Percentiles rank a stretch among this genome's conserved stretches.
These are phyloP conservation scores for Poeciliopsis turneri DNA, from an alignment of 2,797 vertebrate genomes.

Conservation along the genomic window DNA sequence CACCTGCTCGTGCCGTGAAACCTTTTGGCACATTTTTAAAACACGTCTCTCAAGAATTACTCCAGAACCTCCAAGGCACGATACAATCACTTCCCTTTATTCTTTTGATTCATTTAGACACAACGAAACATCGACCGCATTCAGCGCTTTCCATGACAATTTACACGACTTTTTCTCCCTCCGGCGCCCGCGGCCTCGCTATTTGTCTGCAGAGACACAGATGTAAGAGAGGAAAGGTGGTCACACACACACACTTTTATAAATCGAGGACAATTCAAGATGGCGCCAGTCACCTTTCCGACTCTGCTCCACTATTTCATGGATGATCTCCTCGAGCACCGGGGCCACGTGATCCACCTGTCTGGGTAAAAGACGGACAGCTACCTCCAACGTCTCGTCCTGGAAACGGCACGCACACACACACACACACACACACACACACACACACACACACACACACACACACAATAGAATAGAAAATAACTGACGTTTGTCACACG, in stretches of 20 bases:
- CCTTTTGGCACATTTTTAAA: background rate
- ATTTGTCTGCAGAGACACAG: slow-evolving; percentile 62
- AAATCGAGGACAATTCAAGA: background rate
- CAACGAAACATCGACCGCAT: slow-evolving; percentile 53
- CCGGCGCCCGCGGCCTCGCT: slow-evolving; percentile 13
- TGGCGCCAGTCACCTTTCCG: slow-evolving; percentile 55
- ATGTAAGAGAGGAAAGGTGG: slow-evolving; percentile 14
- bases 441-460: background rate
- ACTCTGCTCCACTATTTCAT: slow-evolving; percentile 63
- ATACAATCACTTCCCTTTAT: slow-evolving; percentile 63
- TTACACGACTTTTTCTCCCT: slow-evolving; percentile 39
- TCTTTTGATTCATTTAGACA: slow-evolving; percentile 61
- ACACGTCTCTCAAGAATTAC: slow-evolving; percentile 12
- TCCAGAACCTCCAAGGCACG: slow-evolving; percentile 3
- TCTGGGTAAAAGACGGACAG: slow-evolving; percentile 64
- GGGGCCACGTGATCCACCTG: slow-evolving; percentile 68
- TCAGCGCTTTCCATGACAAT: slow-evolving; percentile 48
- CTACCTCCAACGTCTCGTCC: slow-evolving; percentile 71
- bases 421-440: background rate
- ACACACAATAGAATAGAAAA: background rate
- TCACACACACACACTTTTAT: slow-evolving; percentile 7
- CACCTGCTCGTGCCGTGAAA: background rate
- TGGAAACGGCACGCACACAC: slow-evolving; percentile 24
- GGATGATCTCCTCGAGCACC: slow-evolving; percentile 68
- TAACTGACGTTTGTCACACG: background rate